Evolutionary conservation across 2,888 invertebrate species (phyloP).

Genomic region (Drosophila affinis): DNA sequence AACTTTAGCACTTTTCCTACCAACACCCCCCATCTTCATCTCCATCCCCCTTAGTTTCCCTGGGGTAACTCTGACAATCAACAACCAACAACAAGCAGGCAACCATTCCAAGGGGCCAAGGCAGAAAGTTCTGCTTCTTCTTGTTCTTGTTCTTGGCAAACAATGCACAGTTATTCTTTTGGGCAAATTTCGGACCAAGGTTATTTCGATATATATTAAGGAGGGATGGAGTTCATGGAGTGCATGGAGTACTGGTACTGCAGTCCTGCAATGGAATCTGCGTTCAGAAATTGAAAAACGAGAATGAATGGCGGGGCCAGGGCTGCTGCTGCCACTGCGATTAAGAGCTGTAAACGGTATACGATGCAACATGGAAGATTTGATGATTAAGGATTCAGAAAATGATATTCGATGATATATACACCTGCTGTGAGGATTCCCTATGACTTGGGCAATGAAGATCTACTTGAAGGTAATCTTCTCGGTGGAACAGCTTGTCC

Average conservation of each 20-base stretch:
- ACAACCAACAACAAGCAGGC: conserved; percentile 13
- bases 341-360: conserved; percentile 85
- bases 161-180: conserved; percentile 75
- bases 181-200: conserved; percentile 72
- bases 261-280: conserved; percentile 46
- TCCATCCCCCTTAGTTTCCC: conserved; percentile 10
- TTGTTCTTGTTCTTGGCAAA: conserved; percentile 59
- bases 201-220: conserved; percentile 70
- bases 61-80: conserved; percentile 33
- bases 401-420: conserved; percentile 4
- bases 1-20: conserved; percentile 70
- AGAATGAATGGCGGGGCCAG: conserved; percentile 67
- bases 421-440: conserved; percentile 90
- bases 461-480: conserved; percentile 94
- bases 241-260: conserved; percentile 17
- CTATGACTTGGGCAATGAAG: conserved; percentile 92
- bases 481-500: conserved; percentile 94
- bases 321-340: conserved; percentile 89
- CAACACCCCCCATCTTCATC: neutral
- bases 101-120: conserved; percentile 35
- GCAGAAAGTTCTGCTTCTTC: conserved; percentile 55
- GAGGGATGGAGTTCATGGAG: conserved; percentile 31
- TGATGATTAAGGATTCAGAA: neutral
- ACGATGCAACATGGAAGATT: no score
- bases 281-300: conserved; percentile 23